Base-by-base conservation (phyloP, 2,797 vertebrate genomes). In the Alauda arvensis region DNA sequence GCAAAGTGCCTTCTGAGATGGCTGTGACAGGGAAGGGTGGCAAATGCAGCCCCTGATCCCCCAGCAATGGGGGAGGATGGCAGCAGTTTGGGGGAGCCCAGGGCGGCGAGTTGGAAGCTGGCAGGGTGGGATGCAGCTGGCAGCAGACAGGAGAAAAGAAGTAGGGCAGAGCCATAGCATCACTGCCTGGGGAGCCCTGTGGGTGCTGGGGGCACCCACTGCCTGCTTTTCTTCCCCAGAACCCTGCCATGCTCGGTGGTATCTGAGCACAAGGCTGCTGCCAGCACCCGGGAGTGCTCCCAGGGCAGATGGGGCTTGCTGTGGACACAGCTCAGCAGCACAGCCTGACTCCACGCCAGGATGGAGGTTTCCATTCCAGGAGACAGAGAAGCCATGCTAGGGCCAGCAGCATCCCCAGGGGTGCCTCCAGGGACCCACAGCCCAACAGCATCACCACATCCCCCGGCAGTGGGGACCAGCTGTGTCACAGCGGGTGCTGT, bases 301-400 rank as follows among this genome's bases (percentile, higher is more conserved):
- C 48, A 24, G 48, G 40, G 45, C 75, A 75, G n/a, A 34, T 0
- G 1, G 28, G 34, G 25, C 33, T 81, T 46, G 34, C 62, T 20
- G 3, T 20, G 12, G 53, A 53, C 70, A 56, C 11, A 17, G 7
- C 43, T 48, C 68, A 57, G 75, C 37, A 66, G 93, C 80, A 79
- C 11, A 6, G 4, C n/a, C 74, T 80, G 88, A 89, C 57, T 76
- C 68, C 43, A 59, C 2, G 14, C 43, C 4, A 4, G 65, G 28
- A 34, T 37, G 46, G 46, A 74, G 49, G 25, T 55, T 87, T 87
- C 80, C 62, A 65, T 49, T 57, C 76, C 61, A 25, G 31, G n/a
- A 10, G 78, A 79, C 93, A 95, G 85, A 11, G 25, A 57, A 87
- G 85, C 91, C 55, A 14, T 83, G 70, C 60, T 46, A 29, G 59